Percentiles rank a stretch among this genome's conserved stretches.
Evolutionary conservation across 2,113 vertebrate species (phyloP).

Genomic region (Bagarius yarrelli): DNA sequence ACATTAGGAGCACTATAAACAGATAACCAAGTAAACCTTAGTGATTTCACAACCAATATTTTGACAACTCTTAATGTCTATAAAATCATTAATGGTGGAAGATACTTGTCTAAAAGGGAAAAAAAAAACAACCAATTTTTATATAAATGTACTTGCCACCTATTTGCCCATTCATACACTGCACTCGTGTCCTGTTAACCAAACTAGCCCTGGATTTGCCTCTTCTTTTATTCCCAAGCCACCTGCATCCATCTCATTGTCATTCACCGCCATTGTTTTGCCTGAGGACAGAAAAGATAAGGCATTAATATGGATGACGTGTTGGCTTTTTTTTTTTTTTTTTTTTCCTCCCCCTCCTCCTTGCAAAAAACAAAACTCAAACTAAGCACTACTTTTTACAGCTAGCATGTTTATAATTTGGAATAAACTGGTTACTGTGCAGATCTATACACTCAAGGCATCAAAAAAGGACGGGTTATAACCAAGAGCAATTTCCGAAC

Average conservation of each 20-base stretch:
- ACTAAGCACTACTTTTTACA: background rate
- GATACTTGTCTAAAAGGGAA: too few relatives aligned
- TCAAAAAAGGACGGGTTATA: background rate
- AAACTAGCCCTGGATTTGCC: constrained; percentile 17
- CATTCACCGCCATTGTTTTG: background rate
- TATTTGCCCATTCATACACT: background rate
- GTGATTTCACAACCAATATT: too few relatives aligned
- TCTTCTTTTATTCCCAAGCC: constrained; percentile 2
- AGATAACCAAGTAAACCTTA: too few relatives aligned
- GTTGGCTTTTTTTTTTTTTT: constrained; percentile 8
- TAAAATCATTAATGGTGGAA: too few relatives aligned
- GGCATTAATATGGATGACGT: constrained; percentile 29
- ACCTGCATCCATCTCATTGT: constrained; percentile 16
- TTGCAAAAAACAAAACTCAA: too few relatives aligned
- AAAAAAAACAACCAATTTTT: too few relatives aligned
- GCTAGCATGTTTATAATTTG: background rate
- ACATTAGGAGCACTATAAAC: too few relatives aligned
- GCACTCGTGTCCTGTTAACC: constrained; percentile 5
- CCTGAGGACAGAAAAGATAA: constrained; percentile 14
- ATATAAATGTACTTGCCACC: background rate
- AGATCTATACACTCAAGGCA: background rate
- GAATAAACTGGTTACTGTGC: background rate
- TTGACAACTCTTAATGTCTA: too few relatives aligned
- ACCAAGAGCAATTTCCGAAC: background rate
- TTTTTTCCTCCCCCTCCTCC: background rate